phyloP scores from a whole-genome alignment of 2,113 vertebrate genomes.

The Bujurquina vittata region DNA sequence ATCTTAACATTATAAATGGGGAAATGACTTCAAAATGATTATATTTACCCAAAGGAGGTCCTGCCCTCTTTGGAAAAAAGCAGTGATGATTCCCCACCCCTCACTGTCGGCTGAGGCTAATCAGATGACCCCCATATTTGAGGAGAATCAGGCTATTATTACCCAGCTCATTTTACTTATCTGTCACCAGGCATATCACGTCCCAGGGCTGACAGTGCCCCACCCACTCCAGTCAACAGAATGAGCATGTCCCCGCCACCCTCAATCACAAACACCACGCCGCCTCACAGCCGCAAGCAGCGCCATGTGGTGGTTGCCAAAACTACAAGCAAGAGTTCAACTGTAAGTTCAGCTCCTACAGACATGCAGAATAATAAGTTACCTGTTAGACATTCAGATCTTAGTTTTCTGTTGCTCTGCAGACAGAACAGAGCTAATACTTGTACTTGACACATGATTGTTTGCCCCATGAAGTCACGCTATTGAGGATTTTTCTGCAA shows the following conservation, averaged over 20 bases:
- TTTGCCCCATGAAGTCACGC: neutral
- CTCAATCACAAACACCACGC: conserved; percentile 89
- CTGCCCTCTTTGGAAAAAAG: neutral
- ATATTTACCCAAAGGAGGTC: neutral
- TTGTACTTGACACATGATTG: neutral
- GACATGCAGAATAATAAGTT: neutral
- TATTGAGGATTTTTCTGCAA: neutral
- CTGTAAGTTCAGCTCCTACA: conserved; percentile 77
- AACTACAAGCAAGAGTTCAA: conserved; percentile 89
- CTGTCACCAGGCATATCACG: conserved; percentile 88
- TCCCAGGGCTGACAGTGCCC: conserved; percentile 91
- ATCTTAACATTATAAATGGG: conserved; percentile 13
- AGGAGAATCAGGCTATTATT: neutral
- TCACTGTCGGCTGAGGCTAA: neutral
- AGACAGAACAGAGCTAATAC: neutral
- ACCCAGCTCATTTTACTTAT: neutral
- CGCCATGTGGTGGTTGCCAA: conserved; percentile 90
- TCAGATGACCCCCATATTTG: neutral
- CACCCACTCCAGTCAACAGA: conserved; percentile 92
- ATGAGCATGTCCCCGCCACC: conserved; percentile 91
- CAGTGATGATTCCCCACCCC: neutral
- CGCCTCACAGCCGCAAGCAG: conserved; percentile 91
- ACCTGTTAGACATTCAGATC: neutral
- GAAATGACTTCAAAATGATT: conserved; percentile 24
- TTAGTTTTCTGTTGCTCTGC: neutral